A percentile compares a stretch with the other conserved stretches of the same genome.
Evolutionary conservation across 1,140 invertebrate genomes (phyloP).

Genomic region (Macrocentrus cingulum): DNA sequence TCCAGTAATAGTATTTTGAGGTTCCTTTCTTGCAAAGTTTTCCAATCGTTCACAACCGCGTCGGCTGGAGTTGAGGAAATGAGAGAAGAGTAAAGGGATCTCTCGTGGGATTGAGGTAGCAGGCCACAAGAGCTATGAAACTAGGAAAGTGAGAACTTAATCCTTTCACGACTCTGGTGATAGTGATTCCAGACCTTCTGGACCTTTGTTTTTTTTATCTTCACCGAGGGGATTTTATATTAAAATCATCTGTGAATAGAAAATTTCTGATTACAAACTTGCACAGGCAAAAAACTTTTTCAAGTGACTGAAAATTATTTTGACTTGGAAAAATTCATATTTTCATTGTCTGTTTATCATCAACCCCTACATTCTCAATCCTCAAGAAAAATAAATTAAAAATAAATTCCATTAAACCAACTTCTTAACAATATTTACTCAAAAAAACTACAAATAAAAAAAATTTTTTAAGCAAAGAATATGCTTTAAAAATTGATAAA

Average conservation of each 20-base stretch:
- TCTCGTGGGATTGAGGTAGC: neutral
- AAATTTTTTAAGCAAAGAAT: no score
- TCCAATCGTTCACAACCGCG: constrained; percentile 22
- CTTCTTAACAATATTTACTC: no score
- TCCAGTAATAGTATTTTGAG: constrained; percentile 22
- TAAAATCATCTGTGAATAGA: neutral
- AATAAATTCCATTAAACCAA: no score
- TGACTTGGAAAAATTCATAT: no score
- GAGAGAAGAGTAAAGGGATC: constrained; percentile 5
- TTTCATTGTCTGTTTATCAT: no score
- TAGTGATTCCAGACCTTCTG: neutral
- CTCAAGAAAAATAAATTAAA: no score
- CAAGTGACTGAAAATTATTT: neutral
- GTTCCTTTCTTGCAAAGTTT: constrained; percentile 12
- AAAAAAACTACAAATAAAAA: no score
- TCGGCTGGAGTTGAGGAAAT: constrained; percentile 2
- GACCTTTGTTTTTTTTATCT: neutral
- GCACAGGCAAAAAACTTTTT: neutral
- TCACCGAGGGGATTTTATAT: neutral
- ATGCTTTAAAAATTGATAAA: no score
- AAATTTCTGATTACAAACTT: constrained; percentile 11
- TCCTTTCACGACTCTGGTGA: constrained; percentile 16
- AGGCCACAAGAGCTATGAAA: neutral
- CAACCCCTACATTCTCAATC: no score
- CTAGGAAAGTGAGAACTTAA: constrained; percentile 21